Base-by-base conservation (phyloP, 1,140 invertebrate genomes). In the Drosophila bipectinata region DNA sequence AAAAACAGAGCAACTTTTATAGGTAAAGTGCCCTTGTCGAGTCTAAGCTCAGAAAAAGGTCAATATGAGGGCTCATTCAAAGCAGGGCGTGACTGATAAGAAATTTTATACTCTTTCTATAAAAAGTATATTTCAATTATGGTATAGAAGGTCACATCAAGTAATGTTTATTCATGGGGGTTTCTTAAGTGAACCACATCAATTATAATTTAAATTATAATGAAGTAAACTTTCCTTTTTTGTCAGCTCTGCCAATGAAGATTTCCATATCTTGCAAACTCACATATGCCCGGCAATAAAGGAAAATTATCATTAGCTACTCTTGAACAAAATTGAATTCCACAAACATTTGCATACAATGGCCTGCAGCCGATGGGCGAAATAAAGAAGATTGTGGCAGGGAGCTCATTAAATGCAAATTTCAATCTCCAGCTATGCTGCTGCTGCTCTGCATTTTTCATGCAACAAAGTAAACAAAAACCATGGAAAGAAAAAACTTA, bases 321-420 rank as follows among this genome's bases (percentile, higher is more conserved):
- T 66, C 39, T 53, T 77, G 52, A 62, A 41, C 53, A 59, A 83
- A 79, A 77, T 77, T 77, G 56, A 84, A 84, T 78, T 82, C 59
- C 66, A 81, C 74, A 72, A 60, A 73, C 51, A 85, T 85, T 85
- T 85, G 76, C 82, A 85, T 85, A 85, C 82, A 85, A 85, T 82
- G 77, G 66, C 28, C 34, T 12, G 34, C 32, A 4, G 34, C 12
- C 10, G 34, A 12, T 48, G 18, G 7, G 4, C 30, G 24, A 39
- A 39, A 55, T 47, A 30, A 49, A 64, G 37, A 41, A 21, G 74
- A 62, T 44, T 37, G 63, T 26, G 37, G 34, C 10, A 28, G 28
- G 55, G 30, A 80, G 71, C 82, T 82, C 82, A 85, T 85, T 82
- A 85, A 78, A 87, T 85, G 82, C 74, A 87, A 81, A 87, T 85